Evolutionary conservation across 2,113 vertebrate genomes (phyloP), one percentile per base, ranked within the genome.

Genomic region (Oreotrochilus melanogaster): DNA sequence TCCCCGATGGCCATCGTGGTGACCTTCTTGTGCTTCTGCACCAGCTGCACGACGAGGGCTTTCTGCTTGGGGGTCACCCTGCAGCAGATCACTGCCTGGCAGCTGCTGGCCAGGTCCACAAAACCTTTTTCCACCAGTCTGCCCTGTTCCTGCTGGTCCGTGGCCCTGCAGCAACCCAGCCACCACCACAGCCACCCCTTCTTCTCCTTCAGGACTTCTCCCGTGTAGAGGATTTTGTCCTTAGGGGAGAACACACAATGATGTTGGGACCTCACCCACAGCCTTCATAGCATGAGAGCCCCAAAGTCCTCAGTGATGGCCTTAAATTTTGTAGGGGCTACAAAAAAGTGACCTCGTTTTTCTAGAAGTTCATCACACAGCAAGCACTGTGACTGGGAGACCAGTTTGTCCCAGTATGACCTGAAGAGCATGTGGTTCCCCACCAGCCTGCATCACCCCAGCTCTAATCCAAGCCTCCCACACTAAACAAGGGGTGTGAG

Each of bases 21-120:
- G 4, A 92, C 98, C 1, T 94, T 62, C 88, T 98, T 98, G 98
- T 99, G 97, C 54, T 98, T 99, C 97, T 98, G 98, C 88, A 99
- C 98, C 97, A 99, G 88, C 8, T 97, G 96, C 72, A 99, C 98
- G 0, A 99, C 90, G 64, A 98, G 92, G 1, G 99, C 98, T 92
- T 99, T 99, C 98, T 99, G 99, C 83, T 98, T 98, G 57, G 99
- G 99, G 1, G 99, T 99, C 43, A 99, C 98, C 7, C 99, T 98
- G 94, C 99, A 99, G 96, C 99, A 99, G 88, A 99, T 98, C 89
- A 99, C 99, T 0, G 99, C 98, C 85, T 99, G 98, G 96, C 99
- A 99, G 61, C 92, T 92, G 14, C 94, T 95, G 14, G 99, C 98
- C 95, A 99, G 86, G 10, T 98, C 97, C 96, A 99, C 98, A 2